Evolutionary conservation across 2,113 vertebrate genomes (phyloP).

Genomic region (Myotis brandtii): DNA sequence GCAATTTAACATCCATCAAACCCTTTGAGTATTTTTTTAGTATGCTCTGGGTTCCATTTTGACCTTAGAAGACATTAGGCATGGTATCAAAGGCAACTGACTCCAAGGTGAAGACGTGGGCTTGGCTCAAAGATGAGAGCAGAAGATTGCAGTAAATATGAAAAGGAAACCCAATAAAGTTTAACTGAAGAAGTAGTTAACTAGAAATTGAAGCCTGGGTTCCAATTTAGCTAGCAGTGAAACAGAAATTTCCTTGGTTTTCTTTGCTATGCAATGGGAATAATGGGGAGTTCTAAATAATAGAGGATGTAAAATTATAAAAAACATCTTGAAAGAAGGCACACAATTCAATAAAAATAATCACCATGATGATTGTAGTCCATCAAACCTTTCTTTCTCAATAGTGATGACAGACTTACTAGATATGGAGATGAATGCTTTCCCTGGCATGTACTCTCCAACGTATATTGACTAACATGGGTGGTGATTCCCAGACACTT

Average conservation of each 20-base stretch:
- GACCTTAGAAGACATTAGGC: not conserved
- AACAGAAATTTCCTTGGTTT: not conserved
- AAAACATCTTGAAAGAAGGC: not conserved
- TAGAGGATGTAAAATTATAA: not conserved
- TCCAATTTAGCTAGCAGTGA: not conserved
- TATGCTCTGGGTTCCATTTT: not conserved
- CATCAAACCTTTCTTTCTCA: not conserved
- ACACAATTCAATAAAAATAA: not conserved
- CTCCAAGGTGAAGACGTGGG: not conserved
- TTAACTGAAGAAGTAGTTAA: not conserved
- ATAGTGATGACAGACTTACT: not conserved
- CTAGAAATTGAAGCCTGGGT: not conserved
- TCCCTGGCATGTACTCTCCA: not conserved
- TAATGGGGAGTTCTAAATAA: not conserved
- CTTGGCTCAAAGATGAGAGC: not conserved
- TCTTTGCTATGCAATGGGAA: not conserved
- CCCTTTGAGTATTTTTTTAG: not conserved
- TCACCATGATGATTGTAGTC: not conserved
- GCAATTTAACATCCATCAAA: conserved; percentile 12
- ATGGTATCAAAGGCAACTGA: not conserved
- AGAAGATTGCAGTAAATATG: not conserved
- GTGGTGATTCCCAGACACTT: not conserved
- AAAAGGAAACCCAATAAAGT: not conserved
- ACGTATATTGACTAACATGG: not conserved
- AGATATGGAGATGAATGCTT: not conserved